Base-by-base conservation (phyloP, 2,888 invertebrate genomes). In the Lagria hirta region DNA sequence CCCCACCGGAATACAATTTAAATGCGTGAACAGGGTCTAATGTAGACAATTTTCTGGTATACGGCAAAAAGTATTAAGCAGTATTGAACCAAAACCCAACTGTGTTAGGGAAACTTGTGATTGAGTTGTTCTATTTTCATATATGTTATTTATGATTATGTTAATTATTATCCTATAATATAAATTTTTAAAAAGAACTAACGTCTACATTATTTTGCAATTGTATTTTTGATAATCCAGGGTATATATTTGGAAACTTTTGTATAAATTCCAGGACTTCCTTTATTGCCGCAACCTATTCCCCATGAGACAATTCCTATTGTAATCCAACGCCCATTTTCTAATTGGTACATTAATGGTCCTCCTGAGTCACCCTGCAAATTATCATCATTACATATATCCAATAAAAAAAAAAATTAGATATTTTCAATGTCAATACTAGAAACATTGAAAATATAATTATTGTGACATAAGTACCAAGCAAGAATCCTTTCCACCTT, bases 241-340 rank as follows among this genome's bases (percentile, higher is more conserved):
- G 79, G 76, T 14, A 87, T 70, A 66, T 81, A 87, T 52, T 78
- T 76, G 52, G 79, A 81, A 13, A 91, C 87, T 18, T 84, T 75
- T 0, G 87, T 83, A 65, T 92, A 92, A 16, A 92, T 75, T 1
- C 91, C 92, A 0, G 92, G 91, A 44, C 80, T 82, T 29, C 78
- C 79, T 12, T 80, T 77, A 51, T 84, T 81, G 0, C 88, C 91
- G 62, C 92, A 93, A 2, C 84, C 78, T 20, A 88, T 76, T 7
- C 91, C 91, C 88, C 89, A 91, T 0, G 90, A 90, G 0, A 92
- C 91, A 38, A 93, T 76, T 1, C 91, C 92, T 26, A 88, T 76
- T 15, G 79, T 76, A 0, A 84, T 77, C 90, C 90, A 91, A 28
- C 86, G 80, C 0, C 83, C 83, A 62, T 84, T 84, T 1, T 80